phyloP scores from a whole-genome alignment of 2,888 invertebrate genomes.

The Amblyteles armatorius region DNA sequence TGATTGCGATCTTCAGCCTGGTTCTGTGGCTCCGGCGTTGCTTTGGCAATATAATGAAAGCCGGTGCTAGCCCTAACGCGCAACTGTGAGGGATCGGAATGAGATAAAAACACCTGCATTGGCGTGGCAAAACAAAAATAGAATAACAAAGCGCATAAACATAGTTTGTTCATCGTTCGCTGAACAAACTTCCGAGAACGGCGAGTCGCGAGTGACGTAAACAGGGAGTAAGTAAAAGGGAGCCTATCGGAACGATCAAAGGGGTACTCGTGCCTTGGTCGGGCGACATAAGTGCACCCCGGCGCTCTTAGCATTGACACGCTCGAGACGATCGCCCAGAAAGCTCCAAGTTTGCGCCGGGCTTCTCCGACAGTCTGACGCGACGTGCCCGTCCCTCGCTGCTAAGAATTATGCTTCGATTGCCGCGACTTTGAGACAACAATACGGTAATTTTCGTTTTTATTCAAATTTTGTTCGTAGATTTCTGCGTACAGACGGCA shows the following conservation, averaged over 20 bases:
- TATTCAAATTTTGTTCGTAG: too few relatives aligned
- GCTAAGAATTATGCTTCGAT: too few relatives aligned
- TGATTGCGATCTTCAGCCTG: not conserved
- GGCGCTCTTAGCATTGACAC: slow-evolving; percentile 5
- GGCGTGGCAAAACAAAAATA: not conserved
- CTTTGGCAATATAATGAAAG: not conserved
- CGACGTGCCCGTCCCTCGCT: too few relatives aligned
- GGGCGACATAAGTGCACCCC: not conserved
- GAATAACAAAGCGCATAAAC: not conserved
- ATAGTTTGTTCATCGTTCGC: not conserved
- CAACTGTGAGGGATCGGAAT: not conserved
- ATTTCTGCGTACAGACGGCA: too few relatives aligned
- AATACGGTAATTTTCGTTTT: too few relatives aligned
- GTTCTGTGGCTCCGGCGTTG: not conserved
- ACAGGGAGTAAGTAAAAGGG: slow-evolving; percentile 2
- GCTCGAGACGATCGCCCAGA: not conserved
- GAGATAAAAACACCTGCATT: not conserved
- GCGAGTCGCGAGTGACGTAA: not conserved
- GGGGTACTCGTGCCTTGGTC: slow-evolving; percentile 1
- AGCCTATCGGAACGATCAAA: slow-evolving; percentile 44
- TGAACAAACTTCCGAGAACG: not conserved
- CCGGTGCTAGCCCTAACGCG: not conserved
- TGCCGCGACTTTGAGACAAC: too few relatives aligned
- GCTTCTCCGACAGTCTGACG: not conserved
- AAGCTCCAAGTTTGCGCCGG: not conserved